Base-by-base conservation (phyloP, 2,888 invertebrate species). In the Thalpophila matura region DNA sequence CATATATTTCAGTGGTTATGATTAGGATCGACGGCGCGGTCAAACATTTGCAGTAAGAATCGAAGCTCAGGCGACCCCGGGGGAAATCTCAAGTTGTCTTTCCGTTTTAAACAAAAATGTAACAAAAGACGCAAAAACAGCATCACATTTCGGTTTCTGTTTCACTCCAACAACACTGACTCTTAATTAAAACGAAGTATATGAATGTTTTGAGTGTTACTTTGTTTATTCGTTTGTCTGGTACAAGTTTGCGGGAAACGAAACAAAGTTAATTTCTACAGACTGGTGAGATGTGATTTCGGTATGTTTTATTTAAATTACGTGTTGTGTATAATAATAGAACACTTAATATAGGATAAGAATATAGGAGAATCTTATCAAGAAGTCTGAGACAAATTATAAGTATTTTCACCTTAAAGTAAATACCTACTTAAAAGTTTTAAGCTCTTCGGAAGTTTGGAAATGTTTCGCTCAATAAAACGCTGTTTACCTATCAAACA, bases 61-160 rank as follows among this genome's bases (percentile, higher is more conserved):
- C 67, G 67, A 67, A 77, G 80, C 72, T 77, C 75, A 67, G 72
- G 65, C 35, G 33, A 55, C 51, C 87, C 77, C 83, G 1, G 3
- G 87, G 87, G 87, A 86, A 87, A 87, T 87, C 79, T 78, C 75
- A 78, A 82, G 77, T 78, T 80, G 75, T 77, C 77, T 75, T 80
- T 74, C 64, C 61, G 49, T 72, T 58, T 64, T 51, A 67, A 67
- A 73, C 67, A 79, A 79, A 82, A 77, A 74, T 66, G 51, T 75
- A 66, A n/a, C n/a, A n/a, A 50, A 72, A 72, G 60, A 64, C 47
- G 53, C 9, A 51, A 51, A 79, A 79, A 69, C 65, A 81, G 71
- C 61, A 64, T 47, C n/a, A 27, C 24, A 46, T 18, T 29, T 59
- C n/a, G 9, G 53, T 67, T 50, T 54, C 37, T 54, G 51, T 63